A percentile compares a stretch with the other conserved stretches of the same genome.
Evolutionary conservation across 2,888 invertebrate species (phyloP).

Genomic region (Schrankia costaestrigalis): DNA sequence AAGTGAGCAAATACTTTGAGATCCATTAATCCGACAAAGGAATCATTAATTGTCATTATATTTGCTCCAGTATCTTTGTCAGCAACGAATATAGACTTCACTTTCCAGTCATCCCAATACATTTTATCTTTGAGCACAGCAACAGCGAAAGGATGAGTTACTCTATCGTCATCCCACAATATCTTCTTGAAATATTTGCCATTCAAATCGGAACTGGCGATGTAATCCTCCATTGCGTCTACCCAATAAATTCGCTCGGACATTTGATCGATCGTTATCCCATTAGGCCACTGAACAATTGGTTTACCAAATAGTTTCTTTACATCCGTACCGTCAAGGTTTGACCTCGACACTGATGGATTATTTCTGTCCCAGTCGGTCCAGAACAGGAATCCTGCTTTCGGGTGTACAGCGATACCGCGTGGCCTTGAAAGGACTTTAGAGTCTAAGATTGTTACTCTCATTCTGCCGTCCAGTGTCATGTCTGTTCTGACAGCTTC

Average conservation of each 20-base stretch:
- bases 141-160: slow-evolving; percentile 92
- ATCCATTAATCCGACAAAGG: slow-evolving; percentile 89
- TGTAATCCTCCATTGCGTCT: slow-evolving; percentile 90
- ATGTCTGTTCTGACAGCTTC: slow-evolving; percentile 88
- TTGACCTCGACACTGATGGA: slow-evolving; percentile 89
- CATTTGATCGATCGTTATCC: slow-evolving; percentile 91
- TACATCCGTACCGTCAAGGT: slow-evolving; percentile 87
- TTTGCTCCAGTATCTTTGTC: slow-evolving; percentile 88
- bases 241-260: slow-evolving; percentile 93
- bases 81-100: slow-evolving; percentile 87
- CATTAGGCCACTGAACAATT: slow-evolving; percentile 91
- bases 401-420: slow-evolving; percentile 92
- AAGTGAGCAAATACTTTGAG: slow-evolving; percentile 89
- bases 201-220: slow-evolving; percentile 87
- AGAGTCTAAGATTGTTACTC: slow-evolving; percentile 86
- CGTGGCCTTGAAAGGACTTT: slow-evolving; percentile 86
- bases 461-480: slow-evolving; percentile 83
- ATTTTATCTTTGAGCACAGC: slow-evolving; percentile 91
- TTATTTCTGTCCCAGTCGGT: slow-evolving; percentile 92
- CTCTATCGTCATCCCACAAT: slow-evolving; percentile 82
- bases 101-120: slow-evolving; percentile 96
- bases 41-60: slow-evolving; percentile 80
- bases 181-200: slow-evolving; percentile 85
- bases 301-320: slow-evolving; percentile 83
- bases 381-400: slow-evolving; percentile 89